phyloP scores from a whole-genome alignment of 2,888 invertebrate species.

The Drosophila atroscutellata region DNA sequence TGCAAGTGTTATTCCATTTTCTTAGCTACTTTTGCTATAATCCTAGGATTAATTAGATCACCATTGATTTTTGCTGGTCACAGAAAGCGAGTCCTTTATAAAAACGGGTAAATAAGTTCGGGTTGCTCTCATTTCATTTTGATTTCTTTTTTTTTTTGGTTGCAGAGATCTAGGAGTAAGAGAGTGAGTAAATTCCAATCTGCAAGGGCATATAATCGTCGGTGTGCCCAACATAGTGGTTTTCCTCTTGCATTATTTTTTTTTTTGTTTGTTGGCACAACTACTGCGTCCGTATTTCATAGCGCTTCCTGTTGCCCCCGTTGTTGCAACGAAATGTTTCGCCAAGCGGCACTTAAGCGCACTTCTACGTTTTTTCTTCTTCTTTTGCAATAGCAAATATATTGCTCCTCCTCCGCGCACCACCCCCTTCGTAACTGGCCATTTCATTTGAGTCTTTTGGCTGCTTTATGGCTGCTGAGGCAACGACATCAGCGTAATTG shows the following conservation, averaged over 20 bases:
- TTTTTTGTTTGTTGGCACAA: neutral
- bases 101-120: accelerated
- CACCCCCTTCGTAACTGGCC: slow-evolving; percentile 39
- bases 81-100: neutral
- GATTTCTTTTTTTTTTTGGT: no score
- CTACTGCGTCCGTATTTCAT: slow-evolving; percentile 60
- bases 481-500: slow-evolving; percentile 73
- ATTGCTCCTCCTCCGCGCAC: slow-evolving; percentile 26
- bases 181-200: neutral
- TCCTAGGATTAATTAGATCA: neutral
- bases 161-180: neutral
- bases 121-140: neutral
- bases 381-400: slow-evolving; percentile 60
- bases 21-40: neutral
- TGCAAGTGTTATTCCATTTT: neutral
- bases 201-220: neutral
- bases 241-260: neutral
- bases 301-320: slow-evolving; percentile 47
- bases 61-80: neutral
- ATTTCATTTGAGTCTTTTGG: slow-evolving; percentile 60
- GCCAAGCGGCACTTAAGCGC: slow-evolving; percentile 79
- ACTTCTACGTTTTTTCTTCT: slow-evolving; percentile 45
- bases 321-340: slow-evolving; percentile 70
- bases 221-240: neutral
- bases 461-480: slow-evolving; percentile 53